These are phyloP conservation scores for Arvicanthis niloticus DNA, from an alignment of 2,113 vertebrate species.

Conservation along the genomic window DNA sequence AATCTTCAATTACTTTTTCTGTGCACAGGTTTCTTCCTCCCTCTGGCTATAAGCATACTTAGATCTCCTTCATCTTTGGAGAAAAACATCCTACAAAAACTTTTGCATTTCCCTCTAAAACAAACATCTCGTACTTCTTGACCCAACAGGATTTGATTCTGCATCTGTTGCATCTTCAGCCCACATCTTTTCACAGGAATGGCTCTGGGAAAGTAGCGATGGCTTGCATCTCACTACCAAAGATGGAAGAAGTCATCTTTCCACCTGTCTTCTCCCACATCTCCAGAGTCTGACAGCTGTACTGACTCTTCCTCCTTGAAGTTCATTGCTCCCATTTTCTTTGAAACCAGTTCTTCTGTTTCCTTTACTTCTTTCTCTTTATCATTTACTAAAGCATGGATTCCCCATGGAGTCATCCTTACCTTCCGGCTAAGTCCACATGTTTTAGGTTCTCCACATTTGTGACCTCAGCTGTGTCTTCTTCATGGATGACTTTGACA, in stretches of 20 bases:
- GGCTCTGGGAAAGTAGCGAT: background rate
- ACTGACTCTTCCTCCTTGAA: background rate
- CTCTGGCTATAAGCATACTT: conserved; percentile 57
- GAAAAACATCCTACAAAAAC: conserved; percentile 40
- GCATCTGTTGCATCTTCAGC: background rate
- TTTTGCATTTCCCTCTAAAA: conserved; percentile 37
- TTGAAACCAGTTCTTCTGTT: background rate
- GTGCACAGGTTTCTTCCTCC: conserved; percentile 1
- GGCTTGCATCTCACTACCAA: background rate
- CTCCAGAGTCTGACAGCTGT: background rate
- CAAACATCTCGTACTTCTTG: background rate
- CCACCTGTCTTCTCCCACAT: background rate
- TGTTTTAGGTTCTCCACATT: background rate
- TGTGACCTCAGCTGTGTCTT: background rate
- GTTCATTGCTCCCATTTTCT: background rate
- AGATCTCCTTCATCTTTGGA: conserved; percentile 48
- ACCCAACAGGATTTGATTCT: background rate
- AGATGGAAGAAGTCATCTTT: background rate
- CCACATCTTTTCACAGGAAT: background rate
- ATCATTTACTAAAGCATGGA: background rate
- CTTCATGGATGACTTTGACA: background rate
- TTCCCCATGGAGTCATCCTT: background rate
- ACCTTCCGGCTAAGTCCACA: background rate
- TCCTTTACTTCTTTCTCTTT: background rate
- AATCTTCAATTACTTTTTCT: conserved; percentile 65